Percentiles rank a stretch among this genome's conserved stretches.
These are phyloP conservation scores for Lamellibrachia satsuma DNA, from an alignment of 2,888 invertebrate species.

Conservation along the genomic window DNA sequence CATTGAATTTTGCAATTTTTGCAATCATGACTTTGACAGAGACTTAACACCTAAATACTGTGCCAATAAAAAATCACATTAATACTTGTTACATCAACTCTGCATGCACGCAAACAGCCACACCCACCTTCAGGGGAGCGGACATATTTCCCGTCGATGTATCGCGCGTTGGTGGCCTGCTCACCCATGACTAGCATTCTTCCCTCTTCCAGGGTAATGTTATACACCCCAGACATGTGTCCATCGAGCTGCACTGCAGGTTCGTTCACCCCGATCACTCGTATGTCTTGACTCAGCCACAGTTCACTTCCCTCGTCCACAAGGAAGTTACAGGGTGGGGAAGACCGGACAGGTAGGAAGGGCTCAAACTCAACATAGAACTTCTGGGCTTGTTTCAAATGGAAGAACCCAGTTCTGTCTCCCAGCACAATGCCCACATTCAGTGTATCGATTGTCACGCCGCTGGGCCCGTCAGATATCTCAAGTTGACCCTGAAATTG, in stretches of 20 bases:
- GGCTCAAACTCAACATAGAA: conserved; percentile 47
- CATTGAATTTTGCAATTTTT: background rate
- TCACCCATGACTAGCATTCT: conserved; percentile 40
- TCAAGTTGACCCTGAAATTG: conserved; percentile 45
- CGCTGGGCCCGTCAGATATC: conserved; percentile 31
- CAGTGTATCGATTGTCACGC: conserved; percentile 34
- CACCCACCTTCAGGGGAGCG: conserved; percentile 22
- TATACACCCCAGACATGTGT: conserved; percentile 49
- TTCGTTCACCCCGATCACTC: conserved; percentile 43
- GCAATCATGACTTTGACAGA: background rate
- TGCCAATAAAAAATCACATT: background rate
- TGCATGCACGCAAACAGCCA: no score
- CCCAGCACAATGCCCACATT: conserved; percentile 48
- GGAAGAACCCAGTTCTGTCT: conserved; percentile 46
- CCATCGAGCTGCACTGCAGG: conserved; percentile 47
- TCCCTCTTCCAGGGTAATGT: conserved; percentile 48
- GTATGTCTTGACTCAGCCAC: conserved; percentile 46
- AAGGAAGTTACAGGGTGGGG: conserved; percentile 49
- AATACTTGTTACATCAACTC: background rate
- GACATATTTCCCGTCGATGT: conserved; percentile 37
- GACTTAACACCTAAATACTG: background rate
- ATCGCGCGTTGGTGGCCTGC: conserved; percentile 46
- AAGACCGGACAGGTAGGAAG: conserved; percentile 42
- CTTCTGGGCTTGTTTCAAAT: conserved; percentile 41
- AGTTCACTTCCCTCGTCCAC: conserved; percentile 44